A percentile compares a stretch with the other conserved stretches of the same genome.
These are phyloP conservation scores for Sabatieria punctata DNA, from an alignment of 2,888 invertebrate genomes.

Conservation along the genomic window DNA sequence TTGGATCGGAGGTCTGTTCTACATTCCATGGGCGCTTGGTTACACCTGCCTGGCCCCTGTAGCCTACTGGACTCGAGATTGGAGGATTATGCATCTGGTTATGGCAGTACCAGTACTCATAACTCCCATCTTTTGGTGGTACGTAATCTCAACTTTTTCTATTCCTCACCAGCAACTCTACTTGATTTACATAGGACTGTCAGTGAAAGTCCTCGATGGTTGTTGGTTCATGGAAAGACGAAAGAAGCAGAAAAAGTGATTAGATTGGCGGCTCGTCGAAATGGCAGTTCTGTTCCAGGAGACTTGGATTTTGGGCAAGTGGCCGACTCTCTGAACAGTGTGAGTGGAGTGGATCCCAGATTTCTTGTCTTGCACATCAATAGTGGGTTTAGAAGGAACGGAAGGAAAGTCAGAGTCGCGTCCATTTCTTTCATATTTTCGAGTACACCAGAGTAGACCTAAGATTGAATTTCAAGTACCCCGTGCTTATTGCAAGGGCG, in stretches of 20 bases:
- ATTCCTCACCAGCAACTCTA: too few species aligned
- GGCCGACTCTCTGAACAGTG: too few species aligned
- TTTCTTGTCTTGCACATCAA: too few species aligned
- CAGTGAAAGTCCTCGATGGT: neutral
- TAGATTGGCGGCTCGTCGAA: neutral
- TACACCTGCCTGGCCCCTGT: neutral
- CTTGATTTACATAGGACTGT: too few species aligned
- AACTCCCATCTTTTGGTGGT: neutral
- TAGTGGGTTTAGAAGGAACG: too few species aligned
- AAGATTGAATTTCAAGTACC: too few species aligned
- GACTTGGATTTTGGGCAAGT: neutral
- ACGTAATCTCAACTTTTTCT: too few species aligned
- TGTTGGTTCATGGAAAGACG: neutral
- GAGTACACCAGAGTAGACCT: too few species aligned
- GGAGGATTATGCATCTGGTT: neutral
- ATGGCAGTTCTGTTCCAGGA: neutral
- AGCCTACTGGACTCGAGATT: neutral
- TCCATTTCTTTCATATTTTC: too few species aligned
- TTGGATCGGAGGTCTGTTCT: neutral
- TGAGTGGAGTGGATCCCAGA: too few species aligned
- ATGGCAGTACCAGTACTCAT: neutral
- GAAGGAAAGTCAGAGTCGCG: too few species aligned
- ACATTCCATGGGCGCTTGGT: neutral
- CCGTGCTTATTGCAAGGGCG: too few species aligned
- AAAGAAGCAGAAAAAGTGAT: neutral